phyloP scores from a whole-genome alignment of 2,797 vertebrate species.

The Ctenopoma kingsleyae region DNA sequence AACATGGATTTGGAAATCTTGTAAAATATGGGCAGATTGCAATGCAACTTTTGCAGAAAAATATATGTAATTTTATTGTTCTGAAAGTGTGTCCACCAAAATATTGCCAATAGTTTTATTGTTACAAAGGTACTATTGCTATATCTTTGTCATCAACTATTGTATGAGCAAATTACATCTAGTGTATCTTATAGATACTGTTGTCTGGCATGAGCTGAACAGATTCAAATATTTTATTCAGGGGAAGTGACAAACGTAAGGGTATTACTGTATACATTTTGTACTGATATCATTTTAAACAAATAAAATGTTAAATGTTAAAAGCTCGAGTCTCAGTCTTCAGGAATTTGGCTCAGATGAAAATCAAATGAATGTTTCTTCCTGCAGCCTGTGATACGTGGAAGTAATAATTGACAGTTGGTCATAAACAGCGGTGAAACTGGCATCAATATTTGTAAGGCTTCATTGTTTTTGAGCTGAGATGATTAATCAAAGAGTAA shows the following conservation, averaged over 20 bases:
- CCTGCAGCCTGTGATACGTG: neutral
- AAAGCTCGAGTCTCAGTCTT: neutral
- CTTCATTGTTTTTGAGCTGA: neutral
- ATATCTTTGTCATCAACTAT: constrained; percentile 87
- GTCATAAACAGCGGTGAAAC: neutral
- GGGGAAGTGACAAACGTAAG: constrained; percentile 86
- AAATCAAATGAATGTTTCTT: no score
- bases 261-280: constrained; percentile 95
- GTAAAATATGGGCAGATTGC: constrained; percentile 94
- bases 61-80: constrained; percentile 90
- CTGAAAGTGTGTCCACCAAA: constrained; percentile 88
- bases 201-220: constrained; percentile 91
- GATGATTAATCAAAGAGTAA: neutral
- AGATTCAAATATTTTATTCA: constrained; percentile 94
- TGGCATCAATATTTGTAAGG: no score
- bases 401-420: neutral
- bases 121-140: constrained; percentile 96
- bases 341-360: neutral
- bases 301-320: constrained; percentile 81
- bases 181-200: constrained; percentile 99
- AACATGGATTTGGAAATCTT: constrained; percentile 86
- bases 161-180: constrained; percentile 91
- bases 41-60: constrained; percentile 93
- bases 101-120: constrained; percentile 89
- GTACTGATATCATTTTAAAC: constrained; percentile 98